Evolutionary conservation across 2,797 vertebrate species (phyloP).

Genomic region (Hafferia zeledoni): DNA sequence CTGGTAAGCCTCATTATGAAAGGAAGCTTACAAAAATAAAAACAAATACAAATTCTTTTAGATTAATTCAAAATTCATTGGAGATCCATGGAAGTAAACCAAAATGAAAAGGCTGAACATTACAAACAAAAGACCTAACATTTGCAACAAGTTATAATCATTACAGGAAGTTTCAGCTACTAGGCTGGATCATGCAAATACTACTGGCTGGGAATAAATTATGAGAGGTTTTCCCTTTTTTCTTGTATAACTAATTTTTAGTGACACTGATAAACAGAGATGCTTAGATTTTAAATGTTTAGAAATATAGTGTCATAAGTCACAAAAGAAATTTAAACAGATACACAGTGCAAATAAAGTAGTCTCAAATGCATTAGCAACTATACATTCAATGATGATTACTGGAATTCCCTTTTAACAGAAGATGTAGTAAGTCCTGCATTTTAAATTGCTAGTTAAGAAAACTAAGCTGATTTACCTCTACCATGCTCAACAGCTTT

Average conservation of each 20-base stretch:
- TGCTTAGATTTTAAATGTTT: neutral
- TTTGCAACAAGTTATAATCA: neutral
- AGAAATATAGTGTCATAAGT: neutral
- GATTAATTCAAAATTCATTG: neutral
- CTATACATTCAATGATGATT: neutral
- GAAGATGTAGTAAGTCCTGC: neutral
- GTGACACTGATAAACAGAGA: neutral
- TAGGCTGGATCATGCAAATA: neutral
- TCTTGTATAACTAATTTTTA: neutral
- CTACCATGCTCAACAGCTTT: conserved; percentile 75
- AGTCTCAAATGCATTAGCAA: neutral
- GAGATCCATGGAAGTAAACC: neutral
- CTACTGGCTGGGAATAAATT: neutral
- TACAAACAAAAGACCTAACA: neutral
- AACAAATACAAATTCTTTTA: neutral
- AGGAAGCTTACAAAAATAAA: neutral
- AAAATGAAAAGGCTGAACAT: neutral
- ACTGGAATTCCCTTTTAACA: neutral
- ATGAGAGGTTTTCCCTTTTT: neutral
- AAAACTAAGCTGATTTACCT: conserved; percentile 79
- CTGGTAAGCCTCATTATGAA: neutral
- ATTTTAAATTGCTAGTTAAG: conserved; percentile 26
- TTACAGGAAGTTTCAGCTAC: neutral
- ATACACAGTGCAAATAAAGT: neutral
- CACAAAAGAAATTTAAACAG: neutral